Evolutionary conservation across 2,113 vertebrate genomes (phyloP).

Genomic region (Bolborhynchus lineola): DNA sequence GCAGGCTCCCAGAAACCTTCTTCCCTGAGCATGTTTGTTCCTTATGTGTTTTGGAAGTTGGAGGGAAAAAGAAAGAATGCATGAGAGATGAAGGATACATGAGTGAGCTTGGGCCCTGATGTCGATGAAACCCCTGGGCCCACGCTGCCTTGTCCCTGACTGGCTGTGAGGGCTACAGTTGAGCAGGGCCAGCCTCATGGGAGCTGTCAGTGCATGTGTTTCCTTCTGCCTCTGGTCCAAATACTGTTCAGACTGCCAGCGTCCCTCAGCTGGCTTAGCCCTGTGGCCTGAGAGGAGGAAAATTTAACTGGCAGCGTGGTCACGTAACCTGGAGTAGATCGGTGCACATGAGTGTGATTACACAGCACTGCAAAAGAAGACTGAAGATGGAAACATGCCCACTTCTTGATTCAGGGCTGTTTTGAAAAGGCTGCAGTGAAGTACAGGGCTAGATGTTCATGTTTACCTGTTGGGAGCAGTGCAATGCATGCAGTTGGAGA

Average conservation of each 20-base stretch:
- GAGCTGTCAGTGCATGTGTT: accelerated
- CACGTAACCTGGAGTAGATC: not conserved
- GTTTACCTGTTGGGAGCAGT: not conserved
- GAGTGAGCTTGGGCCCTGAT: not conserved
- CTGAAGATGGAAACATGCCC: not conserved
- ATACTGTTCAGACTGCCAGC: not conserved
- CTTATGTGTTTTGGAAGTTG: not conserved
- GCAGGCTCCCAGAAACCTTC: not conserved
- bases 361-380: not conserved
- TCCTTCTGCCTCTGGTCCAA: not conserved
- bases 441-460: accelerated
- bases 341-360: not conserved
- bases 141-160: not conserved
- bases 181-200: not conserved
- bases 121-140: not conserved
- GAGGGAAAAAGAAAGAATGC: not conserved
- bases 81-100: not conserved
- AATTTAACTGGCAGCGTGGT: not conserved
- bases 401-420: not conserved
- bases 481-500: not conserved
- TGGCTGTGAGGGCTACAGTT: not conserved
- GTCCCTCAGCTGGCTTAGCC: accelerated
- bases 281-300: not conserved
- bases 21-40: not conserved
- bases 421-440: not conserved